These are phyloP conservation scores for Notodonta ziczac DNA, from an alignment of 2,888 invertebrate species.

Conservation along the genomic window DNA sequence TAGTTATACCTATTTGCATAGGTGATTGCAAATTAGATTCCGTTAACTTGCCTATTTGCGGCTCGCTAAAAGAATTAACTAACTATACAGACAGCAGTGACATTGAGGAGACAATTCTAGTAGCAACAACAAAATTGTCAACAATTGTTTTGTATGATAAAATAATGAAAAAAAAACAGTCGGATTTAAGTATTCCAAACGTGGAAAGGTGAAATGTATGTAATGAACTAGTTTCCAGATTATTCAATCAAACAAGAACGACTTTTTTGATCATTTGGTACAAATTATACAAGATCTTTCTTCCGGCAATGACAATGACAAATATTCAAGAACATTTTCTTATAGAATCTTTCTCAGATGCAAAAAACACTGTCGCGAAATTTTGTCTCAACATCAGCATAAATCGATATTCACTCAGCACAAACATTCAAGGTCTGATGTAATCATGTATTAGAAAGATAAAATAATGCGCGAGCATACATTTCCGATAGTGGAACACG, in stretches of 20 bases:
- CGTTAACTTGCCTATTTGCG: slow-evolving; percentile 16
- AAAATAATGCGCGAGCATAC: slow-evolving; percentile 31
- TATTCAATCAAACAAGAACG: no score
- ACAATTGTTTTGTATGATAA: background rate
- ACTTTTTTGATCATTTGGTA: no score
- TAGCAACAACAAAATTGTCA: slow-evolving; percentile 13
- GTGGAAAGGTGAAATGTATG: no score
- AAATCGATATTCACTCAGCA: slow-evolving; percentile 11
- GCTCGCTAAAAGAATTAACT: slow-evolving; percentile 14
- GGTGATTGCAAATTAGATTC: slow-evolving; percentile 14
- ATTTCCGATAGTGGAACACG: slow-evolving; percentile 32
- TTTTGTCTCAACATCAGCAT: background rate
- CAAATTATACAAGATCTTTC: no score
- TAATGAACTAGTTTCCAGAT: no score
- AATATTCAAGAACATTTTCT: no score
- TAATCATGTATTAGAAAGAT: slow-evolving; percentile 34
- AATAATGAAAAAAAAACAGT: no score
- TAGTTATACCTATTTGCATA: slow-evolving; percentile 21
- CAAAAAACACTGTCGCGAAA: background rate
- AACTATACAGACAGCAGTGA: slow-evolving; percentile 3
- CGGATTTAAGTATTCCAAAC: no score
- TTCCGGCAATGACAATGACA: no score
- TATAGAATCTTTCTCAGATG: background rate
- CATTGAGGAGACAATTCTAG: slow-evolving; percentile 12
- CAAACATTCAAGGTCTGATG: slow-evolving; percentile 22